Conservation (phyloP, 2,113 vertebrate species). For the Bombycilla garrulus region DNA sequence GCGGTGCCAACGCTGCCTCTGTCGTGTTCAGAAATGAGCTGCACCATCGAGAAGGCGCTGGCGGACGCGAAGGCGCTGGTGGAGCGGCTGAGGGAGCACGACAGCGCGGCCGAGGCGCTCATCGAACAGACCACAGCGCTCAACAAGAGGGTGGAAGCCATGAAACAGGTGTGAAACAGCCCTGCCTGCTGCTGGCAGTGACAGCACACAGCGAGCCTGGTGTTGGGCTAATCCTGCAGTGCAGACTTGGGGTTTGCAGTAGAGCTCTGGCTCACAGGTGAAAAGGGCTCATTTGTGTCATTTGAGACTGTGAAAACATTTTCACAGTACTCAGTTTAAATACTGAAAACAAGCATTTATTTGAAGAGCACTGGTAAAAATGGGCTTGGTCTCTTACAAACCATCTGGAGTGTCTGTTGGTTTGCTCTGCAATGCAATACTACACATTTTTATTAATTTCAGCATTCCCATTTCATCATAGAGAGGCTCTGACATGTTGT, state of each 20-base stretch:
- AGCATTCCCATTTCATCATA: not conserved
- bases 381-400: not conserved
- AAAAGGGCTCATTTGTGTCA: not conserved
- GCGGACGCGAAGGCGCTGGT: slow-evolving; percentile 95
- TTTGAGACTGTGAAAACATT: not conserved
- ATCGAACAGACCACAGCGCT: slow-evolving; percentile 96
- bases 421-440: not conserved
- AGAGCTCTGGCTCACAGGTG: not conserved
- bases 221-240: not conserved
- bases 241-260: not conserved
- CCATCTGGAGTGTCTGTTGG: not conserved
- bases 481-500: not conserved
- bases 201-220: not conserved
- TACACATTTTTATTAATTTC: not conserved
- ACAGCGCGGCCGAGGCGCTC: slow-evolving; percentile 90
- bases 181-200: no score
- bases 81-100: slow-evolving; percentile 91
- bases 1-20: not conserved
- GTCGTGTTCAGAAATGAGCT: slow-evolving; percentile 83
- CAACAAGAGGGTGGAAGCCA: slow-evolving; percentile 94
- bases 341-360: not conserved
- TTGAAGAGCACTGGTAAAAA: not conserved
- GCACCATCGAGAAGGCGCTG: slow-evolving; percentile 91
- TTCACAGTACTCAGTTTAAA: not conserved
- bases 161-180: slow-evolving; percentile 87